phyloP scores from a whole-genome alignment of 1,140 invertebrate genomes.

The Pogonus chalceus region DNA sequence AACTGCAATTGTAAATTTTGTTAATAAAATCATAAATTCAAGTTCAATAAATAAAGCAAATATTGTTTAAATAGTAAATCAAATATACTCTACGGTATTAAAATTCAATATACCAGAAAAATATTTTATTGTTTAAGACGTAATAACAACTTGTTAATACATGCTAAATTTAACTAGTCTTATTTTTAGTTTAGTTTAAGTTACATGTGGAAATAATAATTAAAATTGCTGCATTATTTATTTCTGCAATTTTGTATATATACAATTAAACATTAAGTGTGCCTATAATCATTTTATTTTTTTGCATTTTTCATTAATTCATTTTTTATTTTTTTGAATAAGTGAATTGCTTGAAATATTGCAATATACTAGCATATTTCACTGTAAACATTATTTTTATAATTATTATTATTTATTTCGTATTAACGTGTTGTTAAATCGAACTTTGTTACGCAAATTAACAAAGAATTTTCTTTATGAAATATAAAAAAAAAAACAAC shows the following conservation, averaged over 20 bases:
- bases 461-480: background rate
- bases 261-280: too few species aligned
- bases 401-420: background rate
- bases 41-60: slow-evolving; percentile 42
- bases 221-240: too few species aligned
- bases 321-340: background rate
- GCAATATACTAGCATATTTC: slow-evolving; percentile 1
- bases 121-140: too few species aligned
- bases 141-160: too few species aligned
- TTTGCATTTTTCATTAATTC: background rate
- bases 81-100: too few species aligned
- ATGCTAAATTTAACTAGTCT: too few species aligned
- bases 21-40: slow-evolving; percentile 78
- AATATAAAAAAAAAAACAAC: background rate
- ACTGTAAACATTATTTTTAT: background rate
- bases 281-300: too few species aligned
- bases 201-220: too few species aligned
- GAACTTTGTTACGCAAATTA: background rate
- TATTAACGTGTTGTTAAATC: background rate
- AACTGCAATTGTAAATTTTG: slow-evolving; percentile 90
- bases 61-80: slow-evolving; percentile 36
- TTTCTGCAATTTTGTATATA: too few species aligned
- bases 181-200: too few species aligned
- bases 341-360: slow-evolving; percentile 3
- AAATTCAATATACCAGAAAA: too few species aligned